Evolutionary conservation across 2,113 vertebrate species (phyloP).

Genomic region (Hoplias malabaricus): DNA sequence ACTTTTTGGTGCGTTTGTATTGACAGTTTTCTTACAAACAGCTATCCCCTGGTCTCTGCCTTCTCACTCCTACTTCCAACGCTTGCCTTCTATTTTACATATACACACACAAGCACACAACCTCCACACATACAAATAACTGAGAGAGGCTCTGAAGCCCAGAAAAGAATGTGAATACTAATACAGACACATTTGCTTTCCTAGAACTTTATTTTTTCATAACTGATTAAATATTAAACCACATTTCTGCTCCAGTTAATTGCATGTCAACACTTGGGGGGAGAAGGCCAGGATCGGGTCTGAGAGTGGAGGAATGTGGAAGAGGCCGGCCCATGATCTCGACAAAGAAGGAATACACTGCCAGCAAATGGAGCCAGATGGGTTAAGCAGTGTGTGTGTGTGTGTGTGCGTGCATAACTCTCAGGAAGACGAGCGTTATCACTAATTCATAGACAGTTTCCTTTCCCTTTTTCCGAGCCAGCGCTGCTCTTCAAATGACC

Average conservation of each 20-base stretch:
- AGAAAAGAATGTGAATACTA: conserved; percentile 34
- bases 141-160: not conserved
- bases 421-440: conserved; percentile 59
- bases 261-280: conserved; percentile 59
- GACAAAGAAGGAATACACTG: conserved; percentile 31
- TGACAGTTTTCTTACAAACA: conserved; percentile 45
- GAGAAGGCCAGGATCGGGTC: conserved; percentile 19
- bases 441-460: conserved; percentile 67
- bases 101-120: conserved; percentile 14
- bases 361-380: conserved; percentile 34
- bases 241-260: conserved; percentile 66
- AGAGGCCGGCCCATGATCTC: conserved; percentile 30
- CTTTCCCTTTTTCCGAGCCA: conserved; percentile 52
- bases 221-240: conserved; percentile 65
- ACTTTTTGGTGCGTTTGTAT: conserved; percentile 39
- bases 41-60: not conserved
- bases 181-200: conserved; percentile 40
- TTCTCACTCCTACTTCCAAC: conserved; percentile 37
- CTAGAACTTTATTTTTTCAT: conserved; percentile 38
- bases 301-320: not conserved
- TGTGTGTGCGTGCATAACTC: conserved; percentile 37
- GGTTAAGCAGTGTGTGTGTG: conserved; percentile 39
- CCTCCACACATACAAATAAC: conserved; percentile 29
- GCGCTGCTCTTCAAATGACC: conserved; percentile 66
- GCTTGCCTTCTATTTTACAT: not conserved